Evolutionary conservation across 1,140 invertebrate genomes (phyloP).

Genomic region (Drosophila suzukii): DNA sequence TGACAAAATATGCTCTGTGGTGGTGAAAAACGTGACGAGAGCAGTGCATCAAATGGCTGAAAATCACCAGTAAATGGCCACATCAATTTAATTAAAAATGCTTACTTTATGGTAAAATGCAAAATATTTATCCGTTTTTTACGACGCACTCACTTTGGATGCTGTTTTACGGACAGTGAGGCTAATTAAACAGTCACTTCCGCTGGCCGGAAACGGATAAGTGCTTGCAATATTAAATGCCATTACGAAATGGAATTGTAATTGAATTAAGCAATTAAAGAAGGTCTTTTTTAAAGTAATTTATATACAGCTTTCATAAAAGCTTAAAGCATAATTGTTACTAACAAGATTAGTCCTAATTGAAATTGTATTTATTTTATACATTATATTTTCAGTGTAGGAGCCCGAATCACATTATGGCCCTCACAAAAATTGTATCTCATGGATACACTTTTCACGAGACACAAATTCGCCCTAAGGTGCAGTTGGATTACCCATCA

Average conservation of each 20-base stretch:
- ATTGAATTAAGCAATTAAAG: not conserved
- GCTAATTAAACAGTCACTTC: slow-evolving; percentile 25
- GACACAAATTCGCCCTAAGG: slow-evolving; percentile 7
- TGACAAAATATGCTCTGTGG: slow-evolving; percentile 47
- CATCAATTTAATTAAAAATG: slow-evolving; percentile 49
- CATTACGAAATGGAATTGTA: slow-evolving; percentile 1
- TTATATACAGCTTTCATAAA: no score
- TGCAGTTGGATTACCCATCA: slow-evolving; percentile 3
- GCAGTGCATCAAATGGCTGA: slow-evolving; percentile 12
- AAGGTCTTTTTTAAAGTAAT: no score
- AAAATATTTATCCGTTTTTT: slow-evolving; percentile 5
- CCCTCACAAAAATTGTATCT: not conserved
- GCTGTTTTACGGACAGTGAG: not conserved
- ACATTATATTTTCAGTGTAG: not conserved
- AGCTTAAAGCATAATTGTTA: no score
- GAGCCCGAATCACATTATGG: not conserved
- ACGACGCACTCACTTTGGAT: not conserved
- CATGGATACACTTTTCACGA: not conserved
- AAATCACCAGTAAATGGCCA: slow-evolving; percentile 34
- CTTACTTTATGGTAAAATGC: not conserved
- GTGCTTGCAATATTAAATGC: slow-evolving; percentile 15
- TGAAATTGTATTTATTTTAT: no score
- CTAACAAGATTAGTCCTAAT: no score
- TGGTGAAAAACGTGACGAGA: slow-evolving; percentile 17
- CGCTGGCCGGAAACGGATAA: slow-evolving; percentile 12